phyloP scores from a whole-genome alignment of 2,113 vertebrate genomes.

The Hyperopisus bebe region DNA sequence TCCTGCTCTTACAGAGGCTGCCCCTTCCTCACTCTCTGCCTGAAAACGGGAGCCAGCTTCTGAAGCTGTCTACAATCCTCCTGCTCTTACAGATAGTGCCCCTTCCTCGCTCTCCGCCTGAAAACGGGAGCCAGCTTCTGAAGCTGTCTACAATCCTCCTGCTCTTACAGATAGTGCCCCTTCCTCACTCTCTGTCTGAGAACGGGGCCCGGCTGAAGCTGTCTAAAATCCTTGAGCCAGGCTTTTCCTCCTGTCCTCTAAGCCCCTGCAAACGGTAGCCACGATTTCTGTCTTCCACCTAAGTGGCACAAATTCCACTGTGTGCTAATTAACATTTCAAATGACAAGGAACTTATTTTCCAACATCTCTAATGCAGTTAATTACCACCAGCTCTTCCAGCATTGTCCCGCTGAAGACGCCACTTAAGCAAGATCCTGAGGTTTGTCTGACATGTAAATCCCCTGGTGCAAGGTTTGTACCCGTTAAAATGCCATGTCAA shows the following conservation, averaged over 20 bases:
- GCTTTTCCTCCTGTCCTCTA: background rate
- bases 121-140: too few species aligned
- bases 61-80: too few species aligned
- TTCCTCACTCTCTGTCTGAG: too few species aligned
- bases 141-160: too few species aligned
- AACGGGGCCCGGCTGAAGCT: too few species aligned
- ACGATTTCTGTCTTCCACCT: background rate
- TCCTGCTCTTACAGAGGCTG: too few species aligned
- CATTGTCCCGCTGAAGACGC: background rate
- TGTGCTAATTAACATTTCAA: background rate
- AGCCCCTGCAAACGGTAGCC: background rate
- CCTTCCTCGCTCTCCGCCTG: too few species aligned
- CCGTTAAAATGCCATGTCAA: background rate
- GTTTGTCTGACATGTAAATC: background rate
- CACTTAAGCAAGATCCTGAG: background rate
- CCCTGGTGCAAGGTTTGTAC: background rate
- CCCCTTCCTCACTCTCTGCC: too few species aligned
- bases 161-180: too few species aligned
- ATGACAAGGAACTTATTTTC: background rate
- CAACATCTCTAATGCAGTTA: background rate
- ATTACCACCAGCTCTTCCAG: background rate
- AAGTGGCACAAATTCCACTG: background rate
- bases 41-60: too few species aligned
- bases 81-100: too few species aligned
- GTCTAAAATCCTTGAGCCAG: background rate